Conservation (phyloP, 2,113 vertebrate species). For the Merops nubicus region DNA sequence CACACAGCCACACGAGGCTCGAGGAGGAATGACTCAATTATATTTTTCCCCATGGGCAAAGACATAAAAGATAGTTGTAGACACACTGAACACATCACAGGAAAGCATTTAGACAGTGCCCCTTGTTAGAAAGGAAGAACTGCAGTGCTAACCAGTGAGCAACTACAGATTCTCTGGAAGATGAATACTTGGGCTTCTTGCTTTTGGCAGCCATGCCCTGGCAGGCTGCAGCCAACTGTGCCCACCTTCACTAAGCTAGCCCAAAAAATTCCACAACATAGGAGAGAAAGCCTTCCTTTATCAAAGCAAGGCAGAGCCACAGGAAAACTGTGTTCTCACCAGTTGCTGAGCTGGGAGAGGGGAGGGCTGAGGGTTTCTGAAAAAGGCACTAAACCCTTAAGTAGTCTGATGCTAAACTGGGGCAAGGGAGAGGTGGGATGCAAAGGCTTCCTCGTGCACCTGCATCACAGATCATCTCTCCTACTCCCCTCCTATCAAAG, state of each 20-base stretch:
- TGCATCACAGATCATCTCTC: background rate
- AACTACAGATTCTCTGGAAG: background rate
- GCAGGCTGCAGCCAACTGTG: background rate
- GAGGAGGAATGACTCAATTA: conserved; percentile 70
- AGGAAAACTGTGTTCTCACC: background rate
- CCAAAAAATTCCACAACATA: background rate
- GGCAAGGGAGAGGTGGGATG: background rate
- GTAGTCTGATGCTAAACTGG: fast-evolving
- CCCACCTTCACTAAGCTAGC: background rate
- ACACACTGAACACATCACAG: conserved; percentile 43
- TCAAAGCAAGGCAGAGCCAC: fast-evolving
- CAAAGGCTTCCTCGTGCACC: background rate
- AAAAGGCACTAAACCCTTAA: background rate
- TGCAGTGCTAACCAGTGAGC: background rate
- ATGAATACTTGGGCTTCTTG: background rate
- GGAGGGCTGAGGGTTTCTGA: background rate
- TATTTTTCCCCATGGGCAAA: conserved; percentile 66
- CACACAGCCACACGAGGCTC: background rate
- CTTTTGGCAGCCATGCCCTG: background rate
- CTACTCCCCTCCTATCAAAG: background rate
- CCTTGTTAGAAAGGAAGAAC: conserved; percentile 46
- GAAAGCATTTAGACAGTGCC: conserved; percentile 35
- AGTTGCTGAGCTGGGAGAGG: background rate
- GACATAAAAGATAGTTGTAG: conserved; percentile 59
- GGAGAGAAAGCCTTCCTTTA: background rate